Evolutionary conservation across 1,140 invertebrate genomes (phyloP).

Genomic region (Drosophila kanapiae): DNA sequence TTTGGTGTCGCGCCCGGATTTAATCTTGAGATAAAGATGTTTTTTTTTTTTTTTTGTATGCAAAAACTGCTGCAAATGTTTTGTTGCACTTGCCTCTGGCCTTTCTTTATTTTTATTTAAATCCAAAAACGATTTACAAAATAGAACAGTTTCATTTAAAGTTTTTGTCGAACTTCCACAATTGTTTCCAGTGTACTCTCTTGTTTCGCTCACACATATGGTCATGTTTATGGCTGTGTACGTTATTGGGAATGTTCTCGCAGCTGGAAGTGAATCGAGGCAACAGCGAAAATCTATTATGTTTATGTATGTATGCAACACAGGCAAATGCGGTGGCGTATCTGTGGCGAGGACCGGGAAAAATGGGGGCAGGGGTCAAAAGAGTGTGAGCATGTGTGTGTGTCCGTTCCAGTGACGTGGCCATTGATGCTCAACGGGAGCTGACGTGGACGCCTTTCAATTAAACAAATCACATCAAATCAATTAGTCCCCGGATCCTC

Average conservation of each 20-base stretch:
- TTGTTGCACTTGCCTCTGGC: background rate
- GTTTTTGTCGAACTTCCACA: background rate
- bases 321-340: constrained; percentile 38
- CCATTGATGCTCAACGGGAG: constrained; percentile 61
- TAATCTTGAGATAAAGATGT: no score
- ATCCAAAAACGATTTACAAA: background rate
- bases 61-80: background rate
- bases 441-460: constrained; percentile 71
- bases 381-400: constrained; percentile 19
- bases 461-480: constrained; percentile 58
- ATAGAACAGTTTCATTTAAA: background rate
- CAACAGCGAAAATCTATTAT: constrained; percentile 75
- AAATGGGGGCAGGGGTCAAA: constrained; percentile 36
- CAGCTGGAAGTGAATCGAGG: constrained; percentile 75
- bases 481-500: constrained; percentile 30
- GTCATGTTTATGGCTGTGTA: background rate
- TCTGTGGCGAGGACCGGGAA: constrained; percentile 21
- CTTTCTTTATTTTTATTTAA: background rate
- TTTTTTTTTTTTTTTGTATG: background rate
- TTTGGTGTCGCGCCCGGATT: no score
- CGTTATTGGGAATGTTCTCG: constrained; percentile 72
- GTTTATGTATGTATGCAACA: constrained; percentile 70
- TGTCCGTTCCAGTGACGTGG: constrained; percentile 61
- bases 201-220: constrained; percentile 13
- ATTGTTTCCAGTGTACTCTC: constrained; percentile 18